Percentiles rank a stretch among this genome's conserved stretches.
phyloP scores from a whole-genome alignment of 2,888 invertebrate species.

The Torymus aiolomorphi region DNA sequence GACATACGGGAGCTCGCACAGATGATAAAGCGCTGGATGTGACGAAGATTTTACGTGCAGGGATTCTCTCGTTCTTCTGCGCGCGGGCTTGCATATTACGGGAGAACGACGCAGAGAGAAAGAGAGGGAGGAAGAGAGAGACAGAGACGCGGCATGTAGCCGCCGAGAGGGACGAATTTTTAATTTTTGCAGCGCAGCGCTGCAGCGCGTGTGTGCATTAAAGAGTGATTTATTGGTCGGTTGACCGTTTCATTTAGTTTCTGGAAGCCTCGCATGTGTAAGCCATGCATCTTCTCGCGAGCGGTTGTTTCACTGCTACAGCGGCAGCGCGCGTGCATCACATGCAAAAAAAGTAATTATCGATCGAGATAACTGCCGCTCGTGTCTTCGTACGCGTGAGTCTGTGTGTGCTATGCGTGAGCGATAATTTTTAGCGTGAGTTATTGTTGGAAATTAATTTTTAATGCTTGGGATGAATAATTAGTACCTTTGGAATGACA shows the following conservation, averaged over 20 bases:
- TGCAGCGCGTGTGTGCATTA: slow-evolving; percentile 36
- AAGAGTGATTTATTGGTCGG: slow-evolving; percentile 45
- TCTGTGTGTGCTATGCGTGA: not conserved
- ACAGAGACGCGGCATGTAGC: too few relatives aligned
- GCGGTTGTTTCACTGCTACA: not conserved
- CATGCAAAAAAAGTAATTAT: slow-evolving; percentile 44
- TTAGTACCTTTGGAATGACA: not conserved
- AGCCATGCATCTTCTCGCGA: slow-evolving; percentile 37
- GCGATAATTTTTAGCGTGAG: slow-evolving; percentile 35
- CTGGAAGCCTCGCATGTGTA: slow-evolving; percentile 38
- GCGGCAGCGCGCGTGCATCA: not conserved
- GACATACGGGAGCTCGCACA: slow-evolving; percentile 20
- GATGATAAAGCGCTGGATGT: slow-evolving; percentile 46
- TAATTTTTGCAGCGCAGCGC: slow-evolving; percentile 22
- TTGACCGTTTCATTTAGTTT: slow-evolving; percentile 53
- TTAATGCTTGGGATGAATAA: slow-evolving; percentile 24
- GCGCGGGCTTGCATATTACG: not conserved
- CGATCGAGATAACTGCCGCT: slow-evolving; percentile 44
- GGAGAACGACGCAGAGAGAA: not conserved
- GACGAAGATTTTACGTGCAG: slow-evolving; percentile 41
- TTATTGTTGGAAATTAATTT: slow-evolving; percentile 42
- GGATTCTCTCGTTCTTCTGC: slow-evolving; percentile 4
- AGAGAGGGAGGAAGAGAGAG: too few relatives aligned
- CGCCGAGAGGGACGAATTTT: slow-evolving; percentile 15
- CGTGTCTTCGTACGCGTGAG: not conserved